Base-by-base conservation (phyloP, 2,113 vertebrate species). In the Vanacampus margaritifer region DNA sequence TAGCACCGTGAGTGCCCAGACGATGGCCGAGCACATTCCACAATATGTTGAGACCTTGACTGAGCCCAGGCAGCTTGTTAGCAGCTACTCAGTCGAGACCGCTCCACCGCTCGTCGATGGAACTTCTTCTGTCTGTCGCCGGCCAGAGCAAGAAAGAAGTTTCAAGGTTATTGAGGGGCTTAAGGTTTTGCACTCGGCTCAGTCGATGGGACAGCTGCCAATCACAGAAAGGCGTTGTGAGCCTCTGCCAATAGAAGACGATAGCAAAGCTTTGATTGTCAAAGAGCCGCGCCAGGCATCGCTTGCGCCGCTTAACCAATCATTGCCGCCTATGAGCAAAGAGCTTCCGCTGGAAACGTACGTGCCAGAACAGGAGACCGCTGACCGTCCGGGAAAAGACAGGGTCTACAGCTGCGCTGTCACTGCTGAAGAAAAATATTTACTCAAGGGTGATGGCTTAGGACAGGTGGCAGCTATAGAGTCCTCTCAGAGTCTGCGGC, bases 371-470 rank as follows among this genome's bases (percentile, higher is more conserved):
- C 67, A 81, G 65, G 66, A 89, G 36, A 79, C 26, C 4, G 28
- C 28, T 4, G 63, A 81, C 57, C 13, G 28, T 11, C 60, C 80
- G 3, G 37, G 48, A 21, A 91, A 91, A 71, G 89, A 91, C 10
- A 10, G 35, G 3, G 2, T 89, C 36, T 71, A 69, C n/a, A 84
- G 82, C 68, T 88, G 86, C 35, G 84, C 88, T 54, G 48, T 85
- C n/a, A 63, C 72, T 53, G 48, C 82, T 59, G 91, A 93, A 68
- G 93, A 93, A 84, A 92, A 72, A 10, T 79, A 87, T 1, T 19
- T 76, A 39, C 65, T 94, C 41, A 80, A 82, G 61, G 82, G 66
- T 54, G 92, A 93, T 53, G 72, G 72, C 5, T 14, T 67, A 11
- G 66, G 71, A 53, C 43, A 62, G 53, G 79, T 90, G 19, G 71